A percentile compares a stretch with the other conserved stretches of the same genome.
Evolutionary conservation across 2,113 vertebrate species (phyloP).

Genomic region (Hiodon tergisus): DNA sequence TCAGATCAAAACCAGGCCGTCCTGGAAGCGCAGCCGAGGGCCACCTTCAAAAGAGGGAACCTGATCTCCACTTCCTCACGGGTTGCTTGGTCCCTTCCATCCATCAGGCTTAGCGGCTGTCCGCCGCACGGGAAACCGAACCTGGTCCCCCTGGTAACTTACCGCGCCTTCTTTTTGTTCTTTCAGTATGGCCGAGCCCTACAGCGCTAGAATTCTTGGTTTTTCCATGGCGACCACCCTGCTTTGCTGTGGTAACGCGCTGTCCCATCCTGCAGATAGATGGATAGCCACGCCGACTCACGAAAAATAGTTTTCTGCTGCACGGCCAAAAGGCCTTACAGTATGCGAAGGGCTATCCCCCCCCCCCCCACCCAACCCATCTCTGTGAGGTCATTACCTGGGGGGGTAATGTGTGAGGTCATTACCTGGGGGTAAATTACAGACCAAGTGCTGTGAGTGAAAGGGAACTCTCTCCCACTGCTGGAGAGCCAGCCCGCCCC

Average conservation of each 20-base stretch:
- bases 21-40: conserved; percentile 45
- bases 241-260: conserved; percentile 62
- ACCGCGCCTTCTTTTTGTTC: conserved; percentile 33
- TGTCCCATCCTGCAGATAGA: conserved; percentile 42
- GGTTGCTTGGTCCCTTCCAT: conserved; percentile 43
- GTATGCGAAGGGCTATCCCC: too few relatives aligned
- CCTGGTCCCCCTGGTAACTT: conserved; percentile 13
- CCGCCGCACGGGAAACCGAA: conserved; percentile 33
- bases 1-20: conserved; percentile 62
- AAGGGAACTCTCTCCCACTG: conserved; percentile 40
- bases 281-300: not conserved
- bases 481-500: conserved; percentile 34
- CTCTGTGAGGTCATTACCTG: too few relatives aligned
- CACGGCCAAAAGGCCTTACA: conserved; percentile 7
- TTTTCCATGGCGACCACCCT: conserved; percentile 49
- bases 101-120: conserved; percentile 48
- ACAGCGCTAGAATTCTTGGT: conserved; percentile 57
- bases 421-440: not conserved
- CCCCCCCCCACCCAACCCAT: too few relatives aligned
- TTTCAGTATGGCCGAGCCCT: conserved; percentile 54
- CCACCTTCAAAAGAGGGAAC: conserved; percentile 54
- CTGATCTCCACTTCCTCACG: conserved; percentile 51
- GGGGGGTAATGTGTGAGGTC: not conserved
- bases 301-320: not conserved
- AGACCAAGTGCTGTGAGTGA: conserved; percentile 24